Percentiles rank a stretch among this genome's conserved stretches.
phyloP scores from a whole-genome alignment of 2,797 vertebrate species.

The Ispidina picta region DNA sequence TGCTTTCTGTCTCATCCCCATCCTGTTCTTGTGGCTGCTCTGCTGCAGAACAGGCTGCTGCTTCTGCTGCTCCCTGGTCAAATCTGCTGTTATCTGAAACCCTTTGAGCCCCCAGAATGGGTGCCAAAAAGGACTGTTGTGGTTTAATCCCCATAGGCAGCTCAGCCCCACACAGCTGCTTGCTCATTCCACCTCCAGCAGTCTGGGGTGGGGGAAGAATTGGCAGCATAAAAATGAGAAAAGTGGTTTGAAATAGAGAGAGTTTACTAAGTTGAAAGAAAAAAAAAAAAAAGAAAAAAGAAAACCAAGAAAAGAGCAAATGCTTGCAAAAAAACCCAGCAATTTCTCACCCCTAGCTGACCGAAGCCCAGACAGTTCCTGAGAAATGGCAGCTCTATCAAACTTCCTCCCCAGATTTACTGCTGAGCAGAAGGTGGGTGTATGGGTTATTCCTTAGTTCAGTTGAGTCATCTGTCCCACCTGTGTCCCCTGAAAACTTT shows the following conservation, averaged over 20 bases:
- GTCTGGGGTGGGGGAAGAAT: background rate
- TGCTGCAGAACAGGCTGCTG: background rate
- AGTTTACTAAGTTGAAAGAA: background rate
- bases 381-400: background rate
- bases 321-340: background rate
- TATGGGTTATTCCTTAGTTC: background rate
- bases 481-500: background rate
- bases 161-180: background rate
- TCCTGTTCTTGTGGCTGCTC: background rate
- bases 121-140: background rate
- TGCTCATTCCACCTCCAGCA: background rate
- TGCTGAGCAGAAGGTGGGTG: background rate
- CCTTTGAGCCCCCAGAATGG: background rate
- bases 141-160: background rate
- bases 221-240: background rate
- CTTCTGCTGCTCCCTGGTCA: background rate
- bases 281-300: rapidly evolving
- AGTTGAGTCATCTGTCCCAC: background rate
- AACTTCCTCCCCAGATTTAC: background rate
- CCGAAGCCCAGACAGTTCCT: background rate
- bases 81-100: rapidly evolving
- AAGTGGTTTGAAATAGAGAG: background rate
- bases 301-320: background rate
- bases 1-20: background rate
- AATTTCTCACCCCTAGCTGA: background rate